phyloP scores from a whole-genome alignment of 64 coral and sea anemone species.

The Porites australiensis region DNA sequence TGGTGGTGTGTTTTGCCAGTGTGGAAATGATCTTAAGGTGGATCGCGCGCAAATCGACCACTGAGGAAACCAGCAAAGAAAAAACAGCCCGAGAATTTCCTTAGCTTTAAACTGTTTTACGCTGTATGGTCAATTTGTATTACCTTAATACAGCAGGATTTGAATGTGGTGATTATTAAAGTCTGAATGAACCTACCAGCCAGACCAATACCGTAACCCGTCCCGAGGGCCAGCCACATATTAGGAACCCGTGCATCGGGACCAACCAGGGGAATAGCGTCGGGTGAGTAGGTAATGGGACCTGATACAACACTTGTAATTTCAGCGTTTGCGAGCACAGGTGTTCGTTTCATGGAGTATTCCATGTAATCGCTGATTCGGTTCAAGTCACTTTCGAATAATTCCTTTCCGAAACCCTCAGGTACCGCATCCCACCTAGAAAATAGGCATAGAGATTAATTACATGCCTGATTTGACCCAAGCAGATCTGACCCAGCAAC shows the following conservation, averaged over 20 bases:
- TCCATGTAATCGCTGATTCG: constrained; percentile 76
- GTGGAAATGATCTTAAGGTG: no score
- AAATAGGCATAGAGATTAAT: background rate
- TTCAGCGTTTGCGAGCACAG: constrained; percentile 81
- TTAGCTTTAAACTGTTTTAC: no score
- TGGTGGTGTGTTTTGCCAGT: no score
- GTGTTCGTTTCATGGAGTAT: constrained; percentile 73
- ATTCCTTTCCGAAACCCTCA: constrained; percentile 90
- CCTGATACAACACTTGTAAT: constrained; percentile 89
- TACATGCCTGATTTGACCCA: no score
- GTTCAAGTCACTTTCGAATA: constrained; percentile 95
- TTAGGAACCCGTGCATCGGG: constrained; percentile 82
- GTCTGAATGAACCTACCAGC: constrained; percentile 48
- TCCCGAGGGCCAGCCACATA: constrained; percentile 89
- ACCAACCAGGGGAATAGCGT: constrained; percentile 78
- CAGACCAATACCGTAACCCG: constrained; percentile 91
- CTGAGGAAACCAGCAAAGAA: no score
- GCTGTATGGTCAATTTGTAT: no score
- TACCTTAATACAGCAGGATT: no score
- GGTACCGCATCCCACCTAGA: constrained; percentile 93
- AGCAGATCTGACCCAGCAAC: no score
- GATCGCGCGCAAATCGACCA: no score
- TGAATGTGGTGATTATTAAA: no score
- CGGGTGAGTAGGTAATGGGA: constrained; percentile 92
- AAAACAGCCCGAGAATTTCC: no score